Evolutionary conservation across 1,140 invertebrate species (phyloP).

Genomic region (Nephila pilipes): DNA sequence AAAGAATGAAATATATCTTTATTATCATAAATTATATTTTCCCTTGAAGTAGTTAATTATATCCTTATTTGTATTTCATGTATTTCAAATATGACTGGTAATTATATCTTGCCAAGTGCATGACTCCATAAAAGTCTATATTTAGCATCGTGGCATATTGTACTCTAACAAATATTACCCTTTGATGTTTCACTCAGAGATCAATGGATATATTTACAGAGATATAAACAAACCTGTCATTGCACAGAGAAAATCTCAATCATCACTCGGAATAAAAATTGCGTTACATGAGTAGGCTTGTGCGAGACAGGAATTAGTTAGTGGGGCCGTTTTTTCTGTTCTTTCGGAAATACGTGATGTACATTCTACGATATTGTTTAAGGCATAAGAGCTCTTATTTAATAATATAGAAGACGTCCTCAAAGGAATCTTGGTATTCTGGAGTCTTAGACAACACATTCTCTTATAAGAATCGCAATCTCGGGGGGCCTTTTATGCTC

Average conservation of each 20-base stretch:
- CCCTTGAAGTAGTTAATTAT: too few relatives aligned
- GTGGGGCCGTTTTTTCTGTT: neutral
- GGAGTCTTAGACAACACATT: neutral
- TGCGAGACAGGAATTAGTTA: constrained; percentile 1
- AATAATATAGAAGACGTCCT: neutral
- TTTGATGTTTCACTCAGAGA: too few relatives aligned
- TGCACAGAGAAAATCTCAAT: constrained; percentile 11
- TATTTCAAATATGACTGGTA: too few relatives aligned
- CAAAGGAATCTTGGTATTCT: neutral
- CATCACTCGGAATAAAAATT: constrained; percentile 38
- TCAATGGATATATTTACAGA: neutral
- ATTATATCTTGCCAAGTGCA: too few relatives aligned
- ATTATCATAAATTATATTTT: too few relatives aligned
- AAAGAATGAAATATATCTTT: too few relatives aligned
- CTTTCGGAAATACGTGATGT: constrained; percentile 34
- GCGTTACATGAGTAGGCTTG: neutral
- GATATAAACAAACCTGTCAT: neutral
- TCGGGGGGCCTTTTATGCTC: neutral
- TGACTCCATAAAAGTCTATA: too few relatives aligned
- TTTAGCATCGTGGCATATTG: too few relatives aligned
- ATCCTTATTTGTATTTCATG: too few relatives aligned
- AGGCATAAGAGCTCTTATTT: neutral
- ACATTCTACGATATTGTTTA: neutral
- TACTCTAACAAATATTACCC: too few relatives aligned
- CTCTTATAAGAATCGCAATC: constrained; percentile 19